Evolutionary conservation across 1,140 invertebrate species (phyloP).

Genomic region (Leptinotarsa undecemlineata): DNA sequence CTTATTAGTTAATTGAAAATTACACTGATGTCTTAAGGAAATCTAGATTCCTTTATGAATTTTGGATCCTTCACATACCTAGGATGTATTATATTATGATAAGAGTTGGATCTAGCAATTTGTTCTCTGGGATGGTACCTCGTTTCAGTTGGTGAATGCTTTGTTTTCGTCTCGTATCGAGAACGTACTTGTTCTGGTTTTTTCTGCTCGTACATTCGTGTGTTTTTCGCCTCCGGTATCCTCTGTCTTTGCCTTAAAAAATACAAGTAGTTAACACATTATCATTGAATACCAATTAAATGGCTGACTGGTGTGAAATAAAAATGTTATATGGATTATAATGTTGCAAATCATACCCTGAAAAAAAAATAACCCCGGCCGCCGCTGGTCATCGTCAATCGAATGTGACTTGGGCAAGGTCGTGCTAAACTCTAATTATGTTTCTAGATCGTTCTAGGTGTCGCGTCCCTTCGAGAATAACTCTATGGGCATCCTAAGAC

Average conservation of each 20-base stretch:
- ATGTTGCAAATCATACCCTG: too few species aligned
- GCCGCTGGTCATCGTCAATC: too few species aligned
- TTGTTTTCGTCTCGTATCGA: conserved; percentile 47
- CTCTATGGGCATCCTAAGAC: too few species aligned
- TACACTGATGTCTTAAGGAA: conserved; percentile 54
- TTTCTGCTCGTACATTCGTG: conserved; percentile 40
- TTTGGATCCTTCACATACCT: conserved; percentile 64
- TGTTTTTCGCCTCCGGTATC: conserved; percentile 48
- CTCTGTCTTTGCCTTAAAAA: conserved; percentile 51
- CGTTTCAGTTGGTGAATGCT: conserved; percentile 54
- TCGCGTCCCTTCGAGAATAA: too few species aligned
- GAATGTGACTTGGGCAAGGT: too few species aligned
- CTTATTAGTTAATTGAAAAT: background rate
- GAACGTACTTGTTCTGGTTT: conserved; percentile 27
- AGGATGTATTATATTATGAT: conserved; percentile 62
- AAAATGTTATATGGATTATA: too few species aligned
- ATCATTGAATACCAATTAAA: too few species aligned
- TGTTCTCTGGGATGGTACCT: conserved; percentile 42
- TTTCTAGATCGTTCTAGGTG: too few species aligned
- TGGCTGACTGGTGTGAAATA: too few species aligned
- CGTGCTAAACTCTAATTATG: too few species aligned
- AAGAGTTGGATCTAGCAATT: conserved; percentile 60
- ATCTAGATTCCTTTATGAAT: conserved; percentile 60
- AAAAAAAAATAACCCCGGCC: too few species aligned
- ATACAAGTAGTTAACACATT: conserved; percentile 27